Evolutionary conservation across 2,797 vertebrate genomes (phyloP).

Genomic region (Cyclura pinguis): DNA sequence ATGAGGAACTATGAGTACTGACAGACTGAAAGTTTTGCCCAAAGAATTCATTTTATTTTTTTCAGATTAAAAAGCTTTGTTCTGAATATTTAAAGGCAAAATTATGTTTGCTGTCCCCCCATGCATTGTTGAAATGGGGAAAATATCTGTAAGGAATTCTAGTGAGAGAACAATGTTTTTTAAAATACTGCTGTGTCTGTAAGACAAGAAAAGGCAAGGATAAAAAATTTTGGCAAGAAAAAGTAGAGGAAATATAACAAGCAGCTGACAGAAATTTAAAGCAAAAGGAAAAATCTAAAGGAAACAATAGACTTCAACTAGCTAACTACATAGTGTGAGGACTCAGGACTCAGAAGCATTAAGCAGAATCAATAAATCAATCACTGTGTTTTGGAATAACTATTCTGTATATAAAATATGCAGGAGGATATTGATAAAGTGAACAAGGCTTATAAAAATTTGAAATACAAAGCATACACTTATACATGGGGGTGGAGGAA

Average conservation of each 20-base stretch:
- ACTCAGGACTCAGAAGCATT: neutral
- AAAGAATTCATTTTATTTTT: neutral
- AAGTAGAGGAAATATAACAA: slow-evolving; percentile 11
- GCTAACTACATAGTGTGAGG: neutral
- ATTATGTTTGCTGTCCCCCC: slow-evolving; percentile 5
- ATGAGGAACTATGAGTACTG: neutral
- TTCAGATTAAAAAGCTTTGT: neutral
- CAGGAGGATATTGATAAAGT: slow-evolving; percentile 23
- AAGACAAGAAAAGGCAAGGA: neutral
- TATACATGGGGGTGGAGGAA: neutral
- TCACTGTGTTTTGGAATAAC: neutral
- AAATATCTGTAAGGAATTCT: neutral
- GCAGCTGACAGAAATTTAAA: neutral
- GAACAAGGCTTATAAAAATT: slow-evolving; percentile 12
- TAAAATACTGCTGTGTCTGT: slow-evolving; percentile 21
- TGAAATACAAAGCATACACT: slow-evolving; percentile 25
- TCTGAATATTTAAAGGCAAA: slow-evolving; percentile 5
- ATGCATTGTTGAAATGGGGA: slow-evolving; percentile 14
- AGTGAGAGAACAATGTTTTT: neutral
- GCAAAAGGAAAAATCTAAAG: neutral
- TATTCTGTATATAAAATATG: rapidly evolving
- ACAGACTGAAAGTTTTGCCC: slow-evolving; percentile 5
- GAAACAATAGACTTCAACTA: slow-evolving; percentile 26
- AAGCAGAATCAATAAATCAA: slow-evolving; percentile 41
- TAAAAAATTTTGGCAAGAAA: neutral